Percentiles rank a stretch among this genome's conserved stretches.
These are phyloP conservation scores for Cochlearius cochlearius DNA, from an alignment of 2,113 vertebrate genomes.

Conservation along the genomic window DNA sequence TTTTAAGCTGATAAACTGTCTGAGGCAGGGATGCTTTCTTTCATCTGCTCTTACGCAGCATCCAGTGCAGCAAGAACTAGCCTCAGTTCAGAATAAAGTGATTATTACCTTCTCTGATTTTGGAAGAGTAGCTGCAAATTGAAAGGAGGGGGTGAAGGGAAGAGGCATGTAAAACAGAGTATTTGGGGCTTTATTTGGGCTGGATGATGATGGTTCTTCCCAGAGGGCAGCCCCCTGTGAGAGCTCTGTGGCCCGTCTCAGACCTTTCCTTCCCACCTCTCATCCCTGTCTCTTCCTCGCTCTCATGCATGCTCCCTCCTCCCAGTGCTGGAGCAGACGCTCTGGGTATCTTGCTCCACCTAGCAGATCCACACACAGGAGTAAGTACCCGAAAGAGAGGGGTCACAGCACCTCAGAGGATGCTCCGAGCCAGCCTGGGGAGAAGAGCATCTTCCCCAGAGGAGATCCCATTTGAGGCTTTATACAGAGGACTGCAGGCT, in stretches of 20 bases:
- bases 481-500: neutral
- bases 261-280: neutral
- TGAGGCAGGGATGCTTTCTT: neutral
- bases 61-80: neutral
- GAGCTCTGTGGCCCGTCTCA: accelerated
- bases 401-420: neutral
- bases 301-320: accelerated
- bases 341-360: neutral
- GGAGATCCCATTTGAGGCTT: neutral
- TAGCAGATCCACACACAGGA: neutral
- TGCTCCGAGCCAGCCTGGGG: neutral
- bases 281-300: neutral
- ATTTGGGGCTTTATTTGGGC: neutral
- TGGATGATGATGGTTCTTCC: neutral
- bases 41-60: neutral
- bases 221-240: neutral
- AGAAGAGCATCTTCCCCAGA: neutral
- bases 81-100: neutral
- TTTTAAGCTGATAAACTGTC: neutral
- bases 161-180: neutral
- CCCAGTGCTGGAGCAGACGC: accelerated
- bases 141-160: neutral
- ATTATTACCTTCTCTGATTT: neutral
- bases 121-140: neutral
- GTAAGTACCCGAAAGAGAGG: neutral